Evolutionary conservation across 1,140 invertebrate species (phyloP).

Genomic region (Cephus cinctus): DNA sequence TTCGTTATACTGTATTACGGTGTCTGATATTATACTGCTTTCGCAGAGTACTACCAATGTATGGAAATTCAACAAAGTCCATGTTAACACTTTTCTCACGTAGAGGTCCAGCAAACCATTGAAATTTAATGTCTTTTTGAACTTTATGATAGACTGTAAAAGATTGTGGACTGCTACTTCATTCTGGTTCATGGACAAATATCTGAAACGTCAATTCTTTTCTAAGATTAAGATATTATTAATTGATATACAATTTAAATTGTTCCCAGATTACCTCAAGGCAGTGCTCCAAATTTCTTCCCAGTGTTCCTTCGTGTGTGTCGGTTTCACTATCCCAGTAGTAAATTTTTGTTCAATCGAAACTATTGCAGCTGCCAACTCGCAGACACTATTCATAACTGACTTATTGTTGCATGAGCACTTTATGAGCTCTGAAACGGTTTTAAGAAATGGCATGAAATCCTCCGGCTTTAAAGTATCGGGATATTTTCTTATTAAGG

Average conservation of each 20-base stretch:
- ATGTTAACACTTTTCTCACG: constrained; percentile 41
- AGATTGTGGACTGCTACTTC: constrained; percentile 44
- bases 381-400: constrained; percentile 44
- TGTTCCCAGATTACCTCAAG: constrained; percentile 39
- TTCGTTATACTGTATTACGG: constrained; percentile 21
- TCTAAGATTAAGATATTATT: background rate
- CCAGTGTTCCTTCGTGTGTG: constrained; percentile 39
- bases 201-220: constrained; percentile 28
- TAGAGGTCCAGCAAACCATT: constrained; percentile 46
- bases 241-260: background rate
- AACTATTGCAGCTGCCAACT: constrained; percentile 38
- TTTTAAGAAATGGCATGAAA: constrained; percentile 41
- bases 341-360: constrained; percentile 32
- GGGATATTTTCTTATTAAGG: constrained; percentile 47
- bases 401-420: constrained; percentile 37
- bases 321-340: constrained; percentile 15
- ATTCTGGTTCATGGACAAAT: constrained; percentile 42
- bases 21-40: constrained; percentile 24
- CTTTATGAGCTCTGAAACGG: constrained; percentile 39
- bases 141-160: constrained; percentile 40
- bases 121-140: constrained; percentile 36
- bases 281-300: constrained; percentile 47
- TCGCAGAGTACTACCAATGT: constrained; percentile 42
- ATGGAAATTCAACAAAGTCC: constrained; percentile 40
- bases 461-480: constrained; percentile 37